Evolutionary conservation across 1,140 invertebrate species (phyloP).

Genomic region (Drosophila sucinea): DNA sequence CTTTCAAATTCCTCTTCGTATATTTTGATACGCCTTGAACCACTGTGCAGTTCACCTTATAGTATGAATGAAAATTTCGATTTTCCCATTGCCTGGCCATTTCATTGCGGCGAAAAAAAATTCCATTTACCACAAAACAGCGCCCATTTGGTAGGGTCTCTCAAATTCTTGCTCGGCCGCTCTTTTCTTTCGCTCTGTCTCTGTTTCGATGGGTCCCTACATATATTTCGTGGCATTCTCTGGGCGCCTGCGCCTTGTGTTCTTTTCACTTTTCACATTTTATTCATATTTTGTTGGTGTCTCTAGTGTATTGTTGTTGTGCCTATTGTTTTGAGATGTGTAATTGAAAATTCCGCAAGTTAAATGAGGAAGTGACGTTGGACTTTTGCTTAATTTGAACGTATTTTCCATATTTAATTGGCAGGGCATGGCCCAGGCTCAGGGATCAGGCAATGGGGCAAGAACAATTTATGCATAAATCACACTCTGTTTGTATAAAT

Average conservation of each 20-base stretch:
- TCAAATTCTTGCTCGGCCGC: background rate
- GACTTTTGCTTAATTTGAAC: slow-evolving; percentile 32
- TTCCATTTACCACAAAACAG: slow-evolving; percentile 59
- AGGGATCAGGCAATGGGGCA: slow-evolving; percentile 7
- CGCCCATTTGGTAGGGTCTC: slow-evolving; percentile 12
- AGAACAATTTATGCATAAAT: slow-evolving; percentile 43
- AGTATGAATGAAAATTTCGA: slow-evolving; percentile 81
- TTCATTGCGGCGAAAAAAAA: slow-evolving; percentile 56
- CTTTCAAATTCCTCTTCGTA: background rate
- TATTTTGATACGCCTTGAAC: background rate
- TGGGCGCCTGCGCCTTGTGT: slow-evolving; percentile 49
- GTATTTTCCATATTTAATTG: slow-evolving; percentile 76
- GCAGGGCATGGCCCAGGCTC: slow-evolving; percentile 19
- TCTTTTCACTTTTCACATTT: slow-evolving; percentile 68
- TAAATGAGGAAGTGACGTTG: slow-evolving; percentile 80
- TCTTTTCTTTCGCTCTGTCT: slow-evolving; percentile 11
- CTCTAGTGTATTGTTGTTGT: slow-evolving; percentile 4
- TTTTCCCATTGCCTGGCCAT: slow-evolving; percentile 72
- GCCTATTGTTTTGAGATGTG: slow-evolving; percentile 65
- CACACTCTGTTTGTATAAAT: slow-evolving; percentile 18
- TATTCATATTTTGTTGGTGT: slow-evolving; percentile 53
- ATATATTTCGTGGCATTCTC: slow-evolving; percentile 33
- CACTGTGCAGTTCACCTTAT: slow-evolving; percentile 77
- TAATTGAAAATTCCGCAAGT: slow-evolving; percentile 80
- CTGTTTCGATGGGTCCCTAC: background rate